A percentile compares a stretch with the other conserved stretches of the same genome.
These are phyloP conservation scores for Cyprinodon tularosa DNA, from an alignment of 2,113 vertebrate genomes.

Conservation along the genomic window DNA sequence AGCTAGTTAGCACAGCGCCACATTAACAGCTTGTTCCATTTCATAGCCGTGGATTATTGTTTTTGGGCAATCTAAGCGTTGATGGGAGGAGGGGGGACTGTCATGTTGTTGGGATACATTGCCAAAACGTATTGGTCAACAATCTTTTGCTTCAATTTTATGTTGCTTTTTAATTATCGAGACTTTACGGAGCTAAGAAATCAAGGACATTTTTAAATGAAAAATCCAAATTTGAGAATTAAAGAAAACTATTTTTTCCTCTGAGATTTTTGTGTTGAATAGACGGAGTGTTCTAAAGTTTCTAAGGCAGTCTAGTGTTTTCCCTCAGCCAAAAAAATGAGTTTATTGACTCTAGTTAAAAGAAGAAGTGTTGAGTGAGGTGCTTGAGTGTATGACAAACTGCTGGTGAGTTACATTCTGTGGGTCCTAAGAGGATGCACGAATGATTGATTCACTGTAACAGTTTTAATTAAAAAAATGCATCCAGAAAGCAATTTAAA, in stretches of 20 bases:
- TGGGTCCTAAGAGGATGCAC: conserved; percentile 29
- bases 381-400: conserved; percentile 42
- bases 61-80: conserved; percentile 28
- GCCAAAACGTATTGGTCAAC: background rate
- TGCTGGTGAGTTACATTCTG: conserved; percentile 40
- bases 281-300: background rate
- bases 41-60: conserved; percentile 8
- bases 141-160: background rate
- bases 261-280: background rate
- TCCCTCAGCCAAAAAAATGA: conserved; percentile 6
- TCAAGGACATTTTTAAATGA: background rate
- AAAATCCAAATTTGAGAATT: background rate
- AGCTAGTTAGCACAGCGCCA: conserved; percentile 41
- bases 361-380: conserved; percentile 7
- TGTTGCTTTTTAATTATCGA: background rate
- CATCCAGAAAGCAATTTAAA: conserved; percentile 62
- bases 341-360: conserved; percentile 43
- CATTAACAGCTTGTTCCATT: conserved; percentile 32
- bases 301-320: conserved; percentile 5
- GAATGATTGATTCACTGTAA: conserved; percentile 61
- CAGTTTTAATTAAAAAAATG: conserved; percentile 63
- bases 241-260: background rate
- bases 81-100: background rate
- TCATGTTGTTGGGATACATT: background rate
- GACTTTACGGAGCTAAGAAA: too few species aligned